These are phyloP conservation scores for Ashinkailepas kermadecensis DNA, from an alignment of 2,888 invertebrate genomes.

Conservation along the genomic window DNA sequence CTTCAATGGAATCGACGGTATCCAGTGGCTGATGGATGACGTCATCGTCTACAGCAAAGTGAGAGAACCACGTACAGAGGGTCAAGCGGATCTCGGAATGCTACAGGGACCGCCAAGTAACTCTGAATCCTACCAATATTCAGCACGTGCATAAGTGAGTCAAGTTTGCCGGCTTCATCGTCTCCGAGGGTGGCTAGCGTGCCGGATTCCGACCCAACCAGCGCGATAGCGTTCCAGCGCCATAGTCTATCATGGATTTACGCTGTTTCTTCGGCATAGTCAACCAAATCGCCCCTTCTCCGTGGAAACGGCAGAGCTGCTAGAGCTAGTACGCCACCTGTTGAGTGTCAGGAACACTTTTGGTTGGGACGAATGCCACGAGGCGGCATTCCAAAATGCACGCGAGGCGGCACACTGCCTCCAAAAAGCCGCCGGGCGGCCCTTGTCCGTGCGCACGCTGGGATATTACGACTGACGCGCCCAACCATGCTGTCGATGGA, in stretches of 20 bases:
- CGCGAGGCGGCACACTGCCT: too few species aligned
- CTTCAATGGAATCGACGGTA: background rate
- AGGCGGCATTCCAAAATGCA: background rate
- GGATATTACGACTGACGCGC: too few species aligned
- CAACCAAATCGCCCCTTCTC: constrained; percentile 1
- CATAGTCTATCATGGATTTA: background rate
- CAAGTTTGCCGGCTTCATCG: background rate
- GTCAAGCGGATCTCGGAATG: background rate
- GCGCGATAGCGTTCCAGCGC: background rate
- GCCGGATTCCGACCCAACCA: background rate
- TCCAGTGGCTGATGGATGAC: constrained; percentile 10
- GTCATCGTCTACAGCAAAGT: background rate
- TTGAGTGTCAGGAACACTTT: background rate
- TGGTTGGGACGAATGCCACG: background rate
- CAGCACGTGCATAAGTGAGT: background rate
- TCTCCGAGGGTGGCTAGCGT: background rate
- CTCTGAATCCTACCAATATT: background rate
- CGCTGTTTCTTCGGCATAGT: background rate
- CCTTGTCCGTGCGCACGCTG: too few species aligned
- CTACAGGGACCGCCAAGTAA: background rate
- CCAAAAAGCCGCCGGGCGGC: too few species aligned
- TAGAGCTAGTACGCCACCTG: background rate
- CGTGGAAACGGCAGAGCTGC: background rate
- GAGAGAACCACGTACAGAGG: background rate
- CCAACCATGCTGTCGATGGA: too few species aligned